These are phyloP conservation scores for Trididemnum miniatum DNA, from an alignment of 23 tunicate species.

Conservation along the genomic window DNA sequence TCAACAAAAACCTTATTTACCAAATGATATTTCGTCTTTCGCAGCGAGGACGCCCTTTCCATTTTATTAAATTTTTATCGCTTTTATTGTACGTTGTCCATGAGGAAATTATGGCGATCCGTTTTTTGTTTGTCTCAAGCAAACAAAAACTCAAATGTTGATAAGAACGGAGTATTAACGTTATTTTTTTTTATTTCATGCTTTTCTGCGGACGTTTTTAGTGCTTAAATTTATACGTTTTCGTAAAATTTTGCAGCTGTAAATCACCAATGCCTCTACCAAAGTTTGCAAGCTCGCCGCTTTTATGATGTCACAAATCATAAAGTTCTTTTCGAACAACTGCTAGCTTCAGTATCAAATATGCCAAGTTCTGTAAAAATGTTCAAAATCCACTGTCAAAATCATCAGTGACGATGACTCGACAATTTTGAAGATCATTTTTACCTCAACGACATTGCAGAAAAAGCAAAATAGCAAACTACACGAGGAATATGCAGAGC, in stretches of 20 bases:
- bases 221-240: not conserved
- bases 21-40: not conserved
- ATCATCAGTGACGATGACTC: no score
- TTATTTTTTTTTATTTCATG: not conserved
- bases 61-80: not conserved
- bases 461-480: no score
- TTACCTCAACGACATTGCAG: no score
- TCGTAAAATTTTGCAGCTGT: not conserved
- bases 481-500: no score
- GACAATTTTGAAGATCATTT: no score
- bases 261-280: no score
- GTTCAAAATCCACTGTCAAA: no score
- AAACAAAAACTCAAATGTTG: not conserved
- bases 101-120: not conserved
- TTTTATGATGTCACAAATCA: no score
- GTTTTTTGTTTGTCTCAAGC: not conserved
- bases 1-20: conserved; percentile 1
- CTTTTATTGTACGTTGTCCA: not conserved
- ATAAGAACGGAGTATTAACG: not conserved
- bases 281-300: no score
- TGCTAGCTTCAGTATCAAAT: no score
- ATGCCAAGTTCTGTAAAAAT: no score
- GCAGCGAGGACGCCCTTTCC: not conserved
- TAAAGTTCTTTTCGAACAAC: no score
- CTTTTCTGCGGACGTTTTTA: not conserved